Evolutionary conservation across 2,888 invertebrate genomes (phyloP).

Genomic region (Philopedon plagiatum): DNA sequence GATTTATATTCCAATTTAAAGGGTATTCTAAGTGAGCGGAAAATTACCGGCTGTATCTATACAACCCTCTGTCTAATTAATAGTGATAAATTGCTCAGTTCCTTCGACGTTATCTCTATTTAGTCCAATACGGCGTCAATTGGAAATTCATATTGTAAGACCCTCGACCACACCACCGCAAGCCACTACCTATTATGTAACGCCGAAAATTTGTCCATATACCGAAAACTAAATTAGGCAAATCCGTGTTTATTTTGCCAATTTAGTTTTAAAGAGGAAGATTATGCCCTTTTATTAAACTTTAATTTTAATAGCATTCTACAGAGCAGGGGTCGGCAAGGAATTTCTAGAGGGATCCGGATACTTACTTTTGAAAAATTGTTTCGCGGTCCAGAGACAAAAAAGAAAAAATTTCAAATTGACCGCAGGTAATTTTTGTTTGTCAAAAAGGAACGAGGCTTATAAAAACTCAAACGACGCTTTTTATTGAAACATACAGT

Average conservation of each 20-base stretch:
- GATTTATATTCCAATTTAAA: conserved; percentile 27
- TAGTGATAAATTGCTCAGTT: conserved; percentile 43
- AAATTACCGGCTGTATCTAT: conserved; percentile 37
- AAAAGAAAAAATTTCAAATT: too few relatives aligned
- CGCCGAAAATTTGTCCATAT: conserved; percentile 13
- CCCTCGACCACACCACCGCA: conserved; percentile 29
- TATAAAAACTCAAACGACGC: too few relatives aligned
- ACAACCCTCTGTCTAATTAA: conserved; percentile 47
- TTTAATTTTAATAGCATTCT: not conserved
- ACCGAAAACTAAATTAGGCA: conserved; percentile 2
- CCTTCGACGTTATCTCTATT: conserved; percentile 46
- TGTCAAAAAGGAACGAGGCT: too few relatives aligned
- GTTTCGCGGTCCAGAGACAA: not conserved
- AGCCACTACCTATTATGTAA: conserved; percentile 27
- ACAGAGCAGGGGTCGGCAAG: not conserved
- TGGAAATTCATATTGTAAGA: conserved; percentile 43
- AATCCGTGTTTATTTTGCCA: not conserved
- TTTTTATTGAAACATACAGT: too few relatives aligned
- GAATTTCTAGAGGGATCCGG: too few relatives aligned
- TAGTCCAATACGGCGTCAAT: conserved; percentile 38
- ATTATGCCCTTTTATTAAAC: too few relatives aligned
- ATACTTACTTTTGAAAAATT: not conserved
- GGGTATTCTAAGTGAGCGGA: conserved; percentile 33
- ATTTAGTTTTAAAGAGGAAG: not conserved
- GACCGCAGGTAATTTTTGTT: too few relatives aligned